These are phyloP conservation scores for Limnodromus scolopaceus DNA, from an alignment of 2,797 vertebrate genomes.

Conservation along the genomic window DNA sequence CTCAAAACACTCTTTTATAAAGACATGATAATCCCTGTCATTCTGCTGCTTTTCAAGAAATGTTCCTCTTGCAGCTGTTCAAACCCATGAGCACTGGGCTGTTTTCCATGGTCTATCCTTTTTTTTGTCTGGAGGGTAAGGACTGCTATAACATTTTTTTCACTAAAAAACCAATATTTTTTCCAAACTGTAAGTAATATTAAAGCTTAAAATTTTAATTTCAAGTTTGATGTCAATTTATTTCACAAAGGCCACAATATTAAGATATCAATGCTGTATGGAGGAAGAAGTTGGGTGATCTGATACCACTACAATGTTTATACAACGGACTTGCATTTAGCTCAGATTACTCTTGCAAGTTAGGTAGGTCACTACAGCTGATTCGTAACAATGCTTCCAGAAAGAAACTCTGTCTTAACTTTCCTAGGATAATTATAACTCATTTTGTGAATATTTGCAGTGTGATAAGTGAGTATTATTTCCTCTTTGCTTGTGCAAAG, in stretches of 20 bases:
- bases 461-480: background rate
- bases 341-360: background rate
- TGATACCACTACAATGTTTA: background rate
- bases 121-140: background rate
- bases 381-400: background rate
- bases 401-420: background rate
- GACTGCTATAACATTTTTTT: background rate
- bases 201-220: background rate
- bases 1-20: background rate
- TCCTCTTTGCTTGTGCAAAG: background rate
- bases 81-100: background rate
- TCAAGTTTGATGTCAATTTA: background rate
- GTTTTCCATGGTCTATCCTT: background rate
- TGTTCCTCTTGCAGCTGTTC: background rate
- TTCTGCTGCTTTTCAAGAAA: background rate
- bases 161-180: background rate
- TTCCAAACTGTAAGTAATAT: background rate
- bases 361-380: background rate
- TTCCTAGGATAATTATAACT: background rate
- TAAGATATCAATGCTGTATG: background rate
- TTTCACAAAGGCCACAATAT: background rate
- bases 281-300: background rate
- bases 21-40: background rate
- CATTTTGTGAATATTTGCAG: background rate
- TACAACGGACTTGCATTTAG: background rate